Evolutionary conservation across 2,113 vertebrate genomes (phyloP).

Genomic region (Saguinus midas): DNA sequence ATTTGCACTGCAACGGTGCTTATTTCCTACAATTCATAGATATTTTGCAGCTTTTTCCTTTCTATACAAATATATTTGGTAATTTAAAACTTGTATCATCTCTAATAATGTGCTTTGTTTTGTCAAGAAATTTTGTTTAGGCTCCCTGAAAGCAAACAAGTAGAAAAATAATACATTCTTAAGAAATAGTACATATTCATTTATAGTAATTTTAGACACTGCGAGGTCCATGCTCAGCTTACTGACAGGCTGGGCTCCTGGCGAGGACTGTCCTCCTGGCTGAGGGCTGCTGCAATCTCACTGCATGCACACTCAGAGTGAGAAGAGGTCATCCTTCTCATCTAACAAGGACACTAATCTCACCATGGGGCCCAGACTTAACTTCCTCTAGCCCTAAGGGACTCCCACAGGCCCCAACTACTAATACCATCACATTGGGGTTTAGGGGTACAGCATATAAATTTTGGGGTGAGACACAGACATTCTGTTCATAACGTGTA

Average conservation of each 20-base stretch:
- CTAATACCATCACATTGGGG: background rate
- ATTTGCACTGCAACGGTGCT: background rate
- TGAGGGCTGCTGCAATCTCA: background rate
- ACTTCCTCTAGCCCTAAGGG: background rate
- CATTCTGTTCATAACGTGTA: background rate
- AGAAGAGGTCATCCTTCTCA: background rate
- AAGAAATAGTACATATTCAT: background rate
- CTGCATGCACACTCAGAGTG: background rate
- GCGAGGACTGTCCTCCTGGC: background rate
- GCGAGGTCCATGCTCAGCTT: background rate
- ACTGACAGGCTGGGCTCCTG: background rate
- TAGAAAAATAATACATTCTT: slow-evolving; percentile 19
- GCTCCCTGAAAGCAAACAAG: background rate
- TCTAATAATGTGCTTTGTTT: background rate
- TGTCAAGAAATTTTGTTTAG: background rate
- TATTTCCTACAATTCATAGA: background rate
- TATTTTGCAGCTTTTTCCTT: background rate
- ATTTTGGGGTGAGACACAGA: background rate
- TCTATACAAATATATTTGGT: background rate
- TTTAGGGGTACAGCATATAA: background rate
- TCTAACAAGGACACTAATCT: background rate
- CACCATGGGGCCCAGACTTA: background rate
- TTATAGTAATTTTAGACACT: background rate
- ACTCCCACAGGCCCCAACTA: background rate
- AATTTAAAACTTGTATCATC: slow-evolving; percentile 4